These are phyloP conservation scores for Microctonus brassicae DNA, from an alignment of 2,888 invertebrate species.

Conservation along the genomic window DNA sequence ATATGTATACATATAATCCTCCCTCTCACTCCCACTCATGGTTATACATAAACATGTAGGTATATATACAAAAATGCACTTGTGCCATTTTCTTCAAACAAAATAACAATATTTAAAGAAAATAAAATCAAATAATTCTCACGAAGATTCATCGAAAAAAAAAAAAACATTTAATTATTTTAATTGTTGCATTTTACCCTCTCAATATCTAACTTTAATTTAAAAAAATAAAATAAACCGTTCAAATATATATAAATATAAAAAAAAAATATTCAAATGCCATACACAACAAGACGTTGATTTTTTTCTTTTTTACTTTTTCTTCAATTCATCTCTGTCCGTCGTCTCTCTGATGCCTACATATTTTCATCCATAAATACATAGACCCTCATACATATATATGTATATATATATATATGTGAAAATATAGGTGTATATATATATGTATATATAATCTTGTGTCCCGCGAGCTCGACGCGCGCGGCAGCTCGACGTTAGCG, in stretches of 20 bases:
- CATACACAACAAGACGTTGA: neutral
- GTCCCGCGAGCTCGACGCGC: constrained; percentile 40
- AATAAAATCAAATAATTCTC: too few species aligned
- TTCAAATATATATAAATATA: neutral
- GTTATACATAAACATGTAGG: neutral
- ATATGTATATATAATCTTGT: constrained; percentile 25
- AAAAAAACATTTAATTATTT: too few species aligned
- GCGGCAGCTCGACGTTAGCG: constrained; percentile 37
- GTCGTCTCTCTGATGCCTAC: constrained; percentile 22
- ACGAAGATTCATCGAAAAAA: neutral
- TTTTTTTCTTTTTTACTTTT: constrained; percentile 19
- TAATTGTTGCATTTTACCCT: too few species aligned
- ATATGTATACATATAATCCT: neutral
- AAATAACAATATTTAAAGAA: too few species aligned
- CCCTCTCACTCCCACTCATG: neutral
- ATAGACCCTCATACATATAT: too few species aligned
- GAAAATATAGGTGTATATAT: too few species aligned
- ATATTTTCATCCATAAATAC: neutral
- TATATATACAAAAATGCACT: neutral
- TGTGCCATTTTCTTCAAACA: too few species aligned
- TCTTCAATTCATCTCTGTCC: constrained; percentile 26
- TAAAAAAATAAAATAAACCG: too few species aligned
- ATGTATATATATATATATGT: neutral
- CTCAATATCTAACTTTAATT: too few species aligned
- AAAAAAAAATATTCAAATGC: neutral